Conservation (phyloP, 2,113 vertebrate species). For the Arizona elegans region DNA sequence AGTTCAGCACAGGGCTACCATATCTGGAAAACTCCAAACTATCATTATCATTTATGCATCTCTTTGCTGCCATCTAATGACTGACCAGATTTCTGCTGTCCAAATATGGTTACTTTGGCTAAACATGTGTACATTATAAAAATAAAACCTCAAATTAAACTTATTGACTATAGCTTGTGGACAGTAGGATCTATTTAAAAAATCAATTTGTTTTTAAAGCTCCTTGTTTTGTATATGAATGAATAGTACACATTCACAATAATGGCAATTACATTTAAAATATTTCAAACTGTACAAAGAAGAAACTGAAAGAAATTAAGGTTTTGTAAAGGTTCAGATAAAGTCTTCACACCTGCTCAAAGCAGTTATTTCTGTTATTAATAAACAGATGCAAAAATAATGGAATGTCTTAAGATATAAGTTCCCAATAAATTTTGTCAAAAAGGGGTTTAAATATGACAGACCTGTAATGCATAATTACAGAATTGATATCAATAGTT, state of each 20-base stretch:
- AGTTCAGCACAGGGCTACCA: constrained; percentile 52
- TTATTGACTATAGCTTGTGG: neutral
- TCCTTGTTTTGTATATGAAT: constrained; percentile 40
- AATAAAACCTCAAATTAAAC: constrained; percentile 65
- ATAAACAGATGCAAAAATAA: constrained; percentile 82
- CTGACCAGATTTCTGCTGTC: neutral
- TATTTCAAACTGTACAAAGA: constrained; percentile 66
- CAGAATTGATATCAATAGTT: constrained; percentile 53
- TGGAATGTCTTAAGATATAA: constrained; percentile 80
- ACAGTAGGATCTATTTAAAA: neutral
- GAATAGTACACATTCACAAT: constrained; percentile 50
- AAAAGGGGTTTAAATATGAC: constrained; percentile 67
- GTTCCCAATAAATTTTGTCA: constrained; percentile 75
- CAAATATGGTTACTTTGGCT: neutral
- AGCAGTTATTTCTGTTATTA: constrained; percentile 83
- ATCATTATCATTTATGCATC: neutral
- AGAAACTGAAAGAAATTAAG: constrained; percentile 62
- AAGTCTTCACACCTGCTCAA: constrained; percentile 78
- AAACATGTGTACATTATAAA: constrained; percentile 68
- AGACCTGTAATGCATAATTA: constrained; percentile 68
- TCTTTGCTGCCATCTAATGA: neutral
- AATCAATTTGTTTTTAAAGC: neutral
- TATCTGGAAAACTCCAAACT: neutral
- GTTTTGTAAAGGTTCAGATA: constrained; percentile 70
- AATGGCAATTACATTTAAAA: constrained; percentile 61